Percentiles rank a stretch among this genome's conserved stretches.
Conservation (phyloP, 2,797 vertebrate genomes). For the Anas flavirostris region DNA sequence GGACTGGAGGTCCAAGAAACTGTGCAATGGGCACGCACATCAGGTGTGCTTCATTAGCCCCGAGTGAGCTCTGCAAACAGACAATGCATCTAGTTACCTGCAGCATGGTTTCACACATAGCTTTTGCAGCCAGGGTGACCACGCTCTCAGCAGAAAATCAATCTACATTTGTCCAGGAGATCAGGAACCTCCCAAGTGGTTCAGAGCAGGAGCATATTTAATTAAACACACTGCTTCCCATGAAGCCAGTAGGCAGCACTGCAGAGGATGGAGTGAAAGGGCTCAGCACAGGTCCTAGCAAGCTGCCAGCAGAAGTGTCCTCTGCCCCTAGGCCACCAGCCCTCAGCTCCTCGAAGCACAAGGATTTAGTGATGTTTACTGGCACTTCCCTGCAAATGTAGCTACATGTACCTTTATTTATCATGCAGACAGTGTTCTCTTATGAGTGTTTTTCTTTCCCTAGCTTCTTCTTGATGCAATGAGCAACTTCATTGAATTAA, state of each 20-base stretch:
- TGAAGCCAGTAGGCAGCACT: not conserved
- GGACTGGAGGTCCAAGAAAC: not conserved
- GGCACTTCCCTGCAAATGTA: not conserved
- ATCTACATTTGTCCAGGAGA: not conserved
- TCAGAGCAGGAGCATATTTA: not conserved
- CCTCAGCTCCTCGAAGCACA: not conserved
- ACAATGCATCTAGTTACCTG: not conserved
- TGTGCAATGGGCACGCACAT: not conserved
- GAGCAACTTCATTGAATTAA: conserved; percentile 14
- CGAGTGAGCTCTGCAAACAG: not conserved
- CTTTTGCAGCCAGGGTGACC: not conserved
- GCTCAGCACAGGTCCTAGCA: not conserved
- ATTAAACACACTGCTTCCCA: not conserved
- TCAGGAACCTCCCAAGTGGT: not conserved
- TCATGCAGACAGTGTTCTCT: not conserved
- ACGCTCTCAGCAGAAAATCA: not conserved
- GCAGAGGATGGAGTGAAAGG: not conserved
- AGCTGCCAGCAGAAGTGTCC: not conserved
- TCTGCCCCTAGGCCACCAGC: not conserved
- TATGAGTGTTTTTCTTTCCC: conserved; percentile 33
- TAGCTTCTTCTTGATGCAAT: not conserved
- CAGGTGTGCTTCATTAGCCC: not conserved
- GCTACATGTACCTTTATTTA: not conserved
- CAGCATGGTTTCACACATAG: not conserved
- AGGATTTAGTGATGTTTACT: conserved; percentile 31